Evolutionary conservation across 2,797 vertebrate genomes (phyloP), one percentile per base, ranked within the genome.

Genomic region (Microctenopoma steveboyesi): DNA sequence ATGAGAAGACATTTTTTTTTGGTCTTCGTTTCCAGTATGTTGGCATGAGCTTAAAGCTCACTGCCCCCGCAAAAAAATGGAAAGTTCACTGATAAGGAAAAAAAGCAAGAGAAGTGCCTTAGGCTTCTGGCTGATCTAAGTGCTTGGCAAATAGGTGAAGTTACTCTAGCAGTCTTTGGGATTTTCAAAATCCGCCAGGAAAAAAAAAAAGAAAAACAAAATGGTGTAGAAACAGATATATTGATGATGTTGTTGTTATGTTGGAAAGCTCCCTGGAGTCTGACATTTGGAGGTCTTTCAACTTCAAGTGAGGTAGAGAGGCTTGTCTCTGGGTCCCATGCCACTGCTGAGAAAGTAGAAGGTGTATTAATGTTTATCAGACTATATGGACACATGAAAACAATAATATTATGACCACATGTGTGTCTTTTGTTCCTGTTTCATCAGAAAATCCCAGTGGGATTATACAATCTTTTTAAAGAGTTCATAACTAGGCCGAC

Each of bases 221-320:
- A 86, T 74, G 80, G 82, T 81, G 86, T 86, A 79, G 88, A 88
- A 91, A 82, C 85, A 87, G 89, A 89, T 91, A 91, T 87, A 90
- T 85, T 67, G 82, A 88, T 88, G 93, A 89, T 76, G 87, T 86
- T 76, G 81, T 82, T 83, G 76, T 84, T 76, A 80, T 84, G 89
- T 87, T 86, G 83, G 86, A 89, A 88, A 87, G 92, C 93, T 94
- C 94, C 92, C 94, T 93, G 95, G 94, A 94, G 95, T 96, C 86
- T 89, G 87, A 88, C 88, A 84, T 92, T 85, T 85, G 90, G 81
- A 87, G 84, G 90, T 91, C 89, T 88, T 89, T 86, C 83, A 90
- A 84, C 91, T 95, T 97, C 97, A 99, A 96, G 97, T 99, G 97
- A 99, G 98, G 98, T 99, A 99, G 96, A 98, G 98, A 86, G 96